phyloP scores from a whole-genome alignment of 1,140 invertebrate genomes.

The Drosophila oshimai region DNA sequence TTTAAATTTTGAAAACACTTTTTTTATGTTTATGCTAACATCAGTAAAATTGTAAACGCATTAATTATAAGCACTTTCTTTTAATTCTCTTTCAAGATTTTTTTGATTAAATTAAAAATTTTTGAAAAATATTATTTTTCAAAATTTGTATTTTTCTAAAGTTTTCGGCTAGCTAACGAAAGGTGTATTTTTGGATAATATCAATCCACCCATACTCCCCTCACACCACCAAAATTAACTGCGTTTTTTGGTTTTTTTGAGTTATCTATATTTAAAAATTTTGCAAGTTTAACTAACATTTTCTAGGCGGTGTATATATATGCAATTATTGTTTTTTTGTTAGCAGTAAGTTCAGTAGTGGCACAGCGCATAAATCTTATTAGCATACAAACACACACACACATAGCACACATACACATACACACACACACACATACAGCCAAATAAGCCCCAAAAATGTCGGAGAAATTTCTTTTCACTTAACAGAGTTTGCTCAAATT shows the following conservation, averaged over 20 bases:
- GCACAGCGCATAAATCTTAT: conserved; percentile 60
- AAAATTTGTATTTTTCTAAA: not conserved
- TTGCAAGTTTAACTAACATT: conserved; percentile 64
- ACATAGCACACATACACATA: conserved; percentile 8
- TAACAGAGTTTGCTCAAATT: not conserved
- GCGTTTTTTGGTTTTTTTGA: not conserved
- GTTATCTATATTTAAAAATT: conserved; percentile 17
- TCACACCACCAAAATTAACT: too few species aligned
- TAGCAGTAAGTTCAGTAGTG: conserved; percentile 65
- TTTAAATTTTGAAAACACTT: too few species aligned
- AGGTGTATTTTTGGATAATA: not conserved
- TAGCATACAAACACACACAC: conserved; percentile 1
- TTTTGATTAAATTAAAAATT: too few species aligned
- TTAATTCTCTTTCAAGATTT: too few species aligned
- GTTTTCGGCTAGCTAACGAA: conserved; percentile 16
- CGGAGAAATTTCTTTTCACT: not conserved
- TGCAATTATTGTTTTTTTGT: conserved; percentile 53
- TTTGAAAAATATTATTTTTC: not conserved
- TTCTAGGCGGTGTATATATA: conserved; percentile 24
- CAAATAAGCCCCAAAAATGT: not conserved
- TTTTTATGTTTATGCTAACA: too few species aligned
- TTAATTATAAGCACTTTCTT: too few species aligned
- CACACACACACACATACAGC: not conserved
- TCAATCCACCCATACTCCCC: too few species aligned
- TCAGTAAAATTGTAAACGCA: too few species aligned